These are phyloP conservation scores for Paramormyrops hopkinsi DNA, from an alignment of 2,797 vertebrate species.

Conservation along the genomic window DNA sequence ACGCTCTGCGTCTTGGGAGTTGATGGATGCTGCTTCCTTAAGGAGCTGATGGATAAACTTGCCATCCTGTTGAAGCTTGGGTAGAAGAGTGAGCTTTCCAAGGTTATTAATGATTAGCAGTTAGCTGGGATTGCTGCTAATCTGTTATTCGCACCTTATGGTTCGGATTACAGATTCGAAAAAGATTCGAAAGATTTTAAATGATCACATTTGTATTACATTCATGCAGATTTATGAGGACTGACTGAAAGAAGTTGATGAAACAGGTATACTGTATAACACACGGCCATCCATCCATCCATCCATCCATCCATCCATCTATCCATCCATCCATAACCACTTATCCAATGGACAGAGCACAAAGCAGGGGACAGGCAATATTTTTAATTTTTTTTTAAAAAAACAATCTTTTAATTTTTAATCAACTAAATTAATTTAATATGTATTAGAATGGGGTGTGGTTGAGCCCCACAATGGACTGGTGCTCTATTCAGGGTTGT, in stretches of 20 bases:
- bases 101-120: neutral
- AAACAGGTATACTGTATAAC: neutral
- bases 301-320: neutral
- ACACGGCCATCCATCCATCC: neutral
- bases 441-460: neutral
- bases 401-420: neutral
- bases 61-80: neutral
- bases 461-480: neutral
- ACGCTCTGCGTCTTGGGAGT: neutral
- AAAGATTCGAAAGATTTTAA: neutral
- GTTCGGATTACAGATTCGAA: neutral
- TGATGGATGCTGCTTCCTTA: neutral
- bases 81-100: neutral
- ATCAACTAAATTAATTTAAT: neutral
- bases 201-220: neutral
- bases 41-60: neutral
- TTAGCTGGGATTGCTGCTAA: neutral
- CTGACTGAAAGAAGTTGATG: neutral
- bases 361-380: neutral
- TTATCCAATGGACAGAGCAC: neutral
- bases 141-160: neutral
- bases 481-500: neutral
- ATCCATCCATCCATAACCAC: neutral
- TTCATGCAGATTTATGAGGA: neutral
- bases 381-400: neutral